phyloP scores from a whole-genome alignment of 2,113 vertebrate genomes.

The Cyanistes caeruleus region DNA sequence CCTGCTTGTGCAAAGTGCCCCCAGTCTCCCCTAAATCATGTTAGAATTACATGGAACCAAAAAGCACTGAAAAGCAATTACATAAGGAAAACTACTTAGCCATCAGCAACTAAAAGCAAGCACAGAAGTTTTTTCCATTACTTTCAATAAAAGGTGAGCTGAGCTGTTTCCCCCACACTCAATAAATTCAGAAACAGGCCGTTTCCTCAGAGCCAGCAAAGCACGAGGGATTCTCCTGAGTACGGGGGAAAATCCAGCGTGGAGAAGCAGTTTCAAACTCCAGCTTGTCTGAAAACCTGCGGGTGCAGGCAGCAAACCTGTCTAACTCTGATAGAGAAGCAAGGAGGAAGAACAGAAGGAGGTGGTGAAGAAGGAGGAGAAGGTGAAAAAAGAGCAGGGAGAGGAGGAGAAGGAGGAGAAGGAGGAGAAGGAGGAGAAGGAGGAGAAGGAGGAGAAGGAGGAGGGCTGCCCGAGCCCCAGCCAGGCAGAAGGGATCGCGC shows the following conservation, averaged over 20 bases:
- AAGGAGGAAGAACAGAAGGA: background rate
- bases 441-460: background rate
- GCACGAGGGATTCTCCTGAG: background rate
- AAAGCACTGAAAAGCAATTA: background rate
- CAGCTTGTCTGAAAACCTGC: background rate
- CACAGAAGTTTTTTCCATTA: background rate
- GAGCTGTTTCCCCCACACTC: background rate
- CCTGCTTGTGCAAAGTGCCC: background rate
- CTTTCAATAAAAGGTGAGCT: background rate
- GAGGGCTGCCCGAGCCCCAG: background rate
- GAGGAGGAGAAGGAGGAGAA: background rate
- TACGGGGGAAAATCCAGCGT: accelerated
- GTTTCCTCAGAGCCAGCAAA: background rate
- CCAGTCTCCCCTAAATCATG: too few relatives aligned
- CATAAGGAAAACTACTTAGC: background rate
- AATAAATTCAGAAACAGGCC: background rate
- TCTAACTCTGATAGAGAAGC: background rate
- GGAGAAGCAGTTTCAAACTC: background rate
- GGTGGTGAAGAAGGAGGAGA: background rate
- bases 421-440: background rate
- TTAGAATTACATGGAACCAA: accelerated
- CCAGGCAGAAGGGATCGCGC: background rate
- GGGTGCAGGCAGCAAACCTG: too few relatives aligned
- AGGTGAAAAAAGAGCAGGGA: background rate
- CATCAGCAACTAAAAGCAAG: background rate